Evolutionary conservation across 2,113 vertebrate species (phyloP), one percentile per base, ranked within the genome.

Genomic region (Dunckerocampus dactyliophorus): DNA sequence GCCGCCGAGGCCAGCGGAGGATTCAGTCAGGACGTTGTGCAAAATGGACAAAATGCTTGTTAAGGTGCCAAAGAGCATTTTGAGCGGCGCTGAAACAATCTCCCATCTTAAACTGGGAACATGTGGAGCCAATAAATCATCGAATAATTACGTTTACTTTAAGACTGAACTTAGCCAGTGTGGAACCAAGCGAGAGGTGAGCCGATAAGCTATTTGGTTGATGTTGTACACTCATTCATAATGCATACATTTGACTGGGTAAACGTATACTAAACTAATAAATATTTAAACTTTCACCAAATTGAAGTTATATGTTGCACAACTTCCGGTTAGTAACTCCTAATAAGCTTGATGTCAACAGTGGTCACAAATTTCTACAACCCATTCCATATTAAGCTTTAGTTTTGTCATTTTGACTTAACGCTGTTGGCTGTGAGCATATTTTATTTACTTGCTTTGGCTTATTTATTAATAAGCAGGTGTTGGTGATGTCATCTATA

Each of bases 181-280:
- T 68, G 88, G 79, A 34, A 87, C 81, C 62, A 67, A 49, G 15
- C 80, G 62, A 42, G 59, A 65, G 79, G 89, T 90, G 24, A 74
- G 75, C 24, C 24, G 19, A 8, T 20, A 19, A 31, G 3, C 5
- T 11, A 64, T 31, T 57, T 47, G 3, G 7, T 47, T 31, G 2
- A 21, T 5, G 31, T 15, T 31, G 9, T 31, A 37, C 31, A 61
- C 13, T 15, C n/a, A n/a, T 47, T n/a, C 16, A 31, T 17, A 8
- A 47, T 28, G 21, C 14, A 15, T 17, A 10, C 12, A 15, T 20
- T 58, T 45, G 12, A 21, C 39, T 20, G 21, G 6, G 8, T 11
- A 55, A 55, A 55, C 20, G 3, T 11, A 6, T 8, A 12, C 9
- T 21, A 20, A 1, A 19, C 6, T 49, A 10, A 1, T 5, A 17